These are phyloP conservation scores for Prunella himalayana DNA, from an alignment of 2,113 vertebrate species.

Conservation along the genomic window DNA sequence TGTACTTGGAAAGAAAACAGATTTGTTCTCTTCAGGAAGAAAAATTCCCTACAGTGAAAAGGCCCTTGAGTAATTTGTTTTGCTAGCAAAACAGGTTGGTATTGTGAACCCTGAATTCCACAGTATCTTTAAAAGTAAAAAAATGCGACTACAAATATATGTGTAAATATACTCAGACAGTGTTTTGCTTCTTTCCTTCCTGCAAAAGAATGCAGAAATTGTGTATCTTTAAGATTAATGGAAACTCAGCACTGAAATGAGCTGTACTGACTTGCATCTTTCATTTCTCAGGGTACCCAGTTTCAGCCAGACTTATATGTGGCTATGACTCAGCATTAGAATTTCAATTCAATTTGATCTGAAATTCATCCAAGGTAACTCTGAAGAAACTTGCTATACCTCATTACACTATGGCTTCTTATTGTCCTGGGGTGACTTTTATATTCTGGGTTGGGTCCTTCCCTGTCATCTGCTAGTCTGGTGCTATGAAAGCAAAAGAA, in stretches of 20 bases:
- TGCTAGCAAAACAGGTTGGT: neutral
- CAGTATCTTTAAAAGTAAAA: neutral
- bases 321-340: neutral
- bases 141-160: neutral
- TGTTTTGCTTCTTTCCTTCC: neutral
- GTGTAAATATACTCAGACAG: neutral
- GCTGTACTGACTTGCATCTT: neutral
- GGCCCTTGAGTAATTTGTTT: neutral
- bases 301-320: neutral
- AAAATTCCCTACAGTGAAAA: neutral
- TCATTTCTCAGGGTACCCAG: neutral
- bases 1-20: slow-evolving; percentile 16
- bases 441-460: neutral
- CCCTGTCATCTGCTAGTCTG: neutral
- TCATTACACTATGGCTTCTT: neutral
- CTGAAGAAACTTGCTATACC: neutral
- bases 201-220: neutral
- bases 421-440: neutral
- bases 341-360: neutral
- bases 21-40: slow-evolving; percentile 10
- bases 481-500: neutral
- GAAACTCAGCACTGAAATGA: neutral
- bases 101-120: neutral
- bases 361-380: neutral
- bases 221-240: neutral